phyloP scores from a whole-genome alignment of 2,888 invertebrate genomes.

The Himalopsyche anomala region DNA sequence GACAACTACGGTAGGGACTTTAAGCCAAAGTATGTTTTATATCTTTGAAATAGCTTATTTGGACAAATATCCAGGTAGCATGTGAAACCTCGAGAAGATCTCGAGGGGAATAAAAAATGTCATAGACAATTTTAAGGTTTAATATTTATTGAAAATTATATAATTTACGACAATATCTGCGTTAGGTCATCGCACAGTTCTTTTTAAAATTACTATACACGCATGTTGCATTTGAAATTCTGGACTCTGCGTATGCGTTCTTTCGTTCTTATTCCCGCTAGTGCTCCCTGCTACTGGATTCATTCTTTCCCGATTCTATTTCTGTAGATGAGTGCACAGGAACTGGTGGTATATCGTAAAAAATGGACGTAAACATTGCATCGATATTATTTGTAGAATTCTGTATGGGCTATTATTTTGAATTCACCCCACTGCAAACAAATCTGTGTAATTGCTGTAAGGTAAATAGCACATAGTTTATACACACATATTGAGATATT shows the following conservation, averaged over 20 bases:
- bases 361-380: constrained; percentile 47
- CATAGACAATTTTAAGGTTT: too few relatives aligned
- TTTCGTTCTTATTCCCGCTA: neutral
- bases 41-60: too few relatives aligned
- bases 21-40: too few relatives aligned
- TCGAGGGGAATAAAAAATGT: too few relatives aligned
- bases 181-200: neutral
- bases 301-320: constrained; percentile 51
- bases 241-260: neutral
- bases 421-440: neutral
- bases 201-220: neutral
- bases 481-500: too few relatives aligned
- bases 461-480: too few relatives aligned
- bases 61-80: too few relatives aligned
- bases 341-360: constrained; percentile 50
- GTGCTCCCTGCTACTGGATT: constrained; percentile 2
- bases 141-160: too few relatives aligned
- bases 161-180: too few relatives aligned
- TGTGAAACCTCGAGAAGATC: too few relatives aligned
- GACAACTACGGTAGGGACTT: too few relatives aligned
- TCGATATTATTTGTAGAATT: constrained; percentile 43
- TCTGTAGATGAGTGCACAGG: constrained; percentile 51
- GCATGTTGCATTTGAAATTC: constrained; percentile 8
- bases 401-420: neutral
- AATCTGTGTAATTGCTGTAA: neutral